These are phyloP conservation scores for Dermatemys mawii DNA, from an alignment of 2,113 vertebrate species.

Conservation along the genomic window DNA sequence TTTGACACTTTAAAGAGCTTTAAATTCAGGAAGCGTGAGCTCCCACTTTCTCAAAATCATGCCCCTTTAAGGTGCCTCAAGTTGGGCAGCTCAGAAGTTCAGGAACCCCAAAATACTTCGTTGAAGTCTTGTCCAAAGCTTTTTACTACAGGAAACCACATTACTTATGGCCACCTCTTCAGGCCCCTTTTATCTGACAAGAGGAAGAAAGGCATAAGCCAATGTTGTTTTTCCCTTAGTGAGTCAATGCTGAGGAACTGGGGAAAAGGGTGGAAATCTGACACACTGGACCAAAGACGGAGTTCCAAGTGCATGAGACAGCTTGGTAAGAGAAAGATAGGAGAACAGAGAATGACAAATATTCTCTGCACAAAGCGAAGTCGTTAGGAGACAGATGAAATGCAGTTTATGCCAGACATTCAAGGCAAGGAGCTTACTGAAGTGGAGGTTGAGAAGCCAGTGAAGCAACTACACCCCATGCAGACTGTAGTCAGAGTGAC, in stretches of 20 bases:
- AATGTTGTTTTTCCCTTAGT: background rate
- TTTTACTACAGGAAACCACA: background rate
- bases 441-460: background rate
- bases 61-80: background rate
- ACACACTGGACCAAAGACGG: background rate
- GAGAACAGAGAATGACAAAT: background rate
- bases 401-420: background rate
- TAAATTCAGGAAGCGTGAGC: background rate
- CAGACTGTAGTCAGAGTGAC: background rate
- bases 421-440: background rate
- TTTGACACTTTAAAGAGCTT: background rate
- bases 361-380: background rate
- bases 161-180: background rate
- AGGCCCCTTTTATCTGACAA: background rate
- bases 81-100: background rate
- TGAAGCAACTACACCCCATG: background rate
- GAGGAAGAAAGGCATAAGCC: background rate
- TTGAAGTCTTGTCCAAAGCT: background rate
- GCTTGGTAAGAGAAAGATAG: background rate
- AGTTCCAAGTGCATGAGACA: background rate
- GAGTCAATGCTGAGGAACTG: background rate
- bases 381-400: background rate
- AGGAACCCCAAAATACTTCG: no score
- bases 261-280: background rate
- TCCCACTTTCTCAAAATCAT: background rate